A percentile compares a stretch with the other conserved stretches of the same genome.
phyloP scores from a whole-genome alignment of 1,140 invertebrate species.

The Drosophila pachea region DNA sequence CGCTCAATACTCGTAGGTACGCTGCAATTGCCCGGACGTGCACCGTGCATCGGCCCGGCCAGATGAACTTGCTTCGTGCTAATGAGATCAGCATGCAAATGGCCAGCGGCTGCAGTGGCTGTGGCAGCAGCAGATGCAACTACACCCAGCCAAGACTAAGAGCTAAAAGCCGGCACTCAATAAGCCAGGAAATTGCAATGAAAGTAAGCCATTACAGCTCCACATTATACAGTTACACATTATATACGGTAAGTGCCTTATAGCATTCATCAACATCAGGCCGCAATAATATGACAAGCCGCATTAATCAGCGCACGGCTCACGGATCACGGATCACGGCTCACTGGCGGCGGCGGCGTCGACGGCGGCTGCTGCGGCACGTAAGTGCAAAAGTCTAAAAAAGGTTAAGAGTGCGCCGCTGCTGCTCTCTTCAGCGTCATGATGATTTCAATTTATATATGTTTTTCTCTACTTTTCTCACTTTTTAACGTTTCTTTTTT shows the following conservation, averaged over 20 bases:
- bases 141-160: constrained; percentile 35
- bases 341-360: too few relatives aligned
- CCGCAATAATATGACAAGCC: constrained; percentile 62
- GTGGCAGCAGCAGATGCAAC: not conserved
- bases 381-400: constrained; percentile 24
- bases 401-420: not conserved
- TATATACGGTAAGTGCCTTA: constrained; percentile 40
- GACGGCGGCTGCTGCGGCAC: not conserved
- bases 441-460: constrained; percentile 38
- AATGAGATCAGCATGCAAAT: constrained; percentile 76
- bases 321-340: constrained; percentile 28
- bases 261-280: constrained; percentile 55
- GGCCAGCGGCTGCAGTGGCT: constrained; percentile 4
- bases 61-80: constrained; percentile 73
- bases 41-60: constrained; percentile 23
- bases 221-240: constrained; percentile 41
- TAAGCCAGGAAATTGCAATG: constrained; percentile 70
- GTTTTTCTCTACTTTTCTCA: constrained; percentile 1
- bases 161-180: constrained; percentile 12
- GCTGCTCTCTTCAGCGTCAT: constrained; percentile 15
- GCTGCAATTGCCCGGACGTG: constrained; percentile 30
- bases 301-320: constrained; percentile 61
- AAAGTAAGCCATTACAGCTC: constrained; percentile 63
- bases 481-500: too few relatives aligned
- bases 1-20: constrained; percentile 21